Base-by-base conservation (phyloP, 2,113 vertebrate genomes). In the Coturnix japonica region DNA sequence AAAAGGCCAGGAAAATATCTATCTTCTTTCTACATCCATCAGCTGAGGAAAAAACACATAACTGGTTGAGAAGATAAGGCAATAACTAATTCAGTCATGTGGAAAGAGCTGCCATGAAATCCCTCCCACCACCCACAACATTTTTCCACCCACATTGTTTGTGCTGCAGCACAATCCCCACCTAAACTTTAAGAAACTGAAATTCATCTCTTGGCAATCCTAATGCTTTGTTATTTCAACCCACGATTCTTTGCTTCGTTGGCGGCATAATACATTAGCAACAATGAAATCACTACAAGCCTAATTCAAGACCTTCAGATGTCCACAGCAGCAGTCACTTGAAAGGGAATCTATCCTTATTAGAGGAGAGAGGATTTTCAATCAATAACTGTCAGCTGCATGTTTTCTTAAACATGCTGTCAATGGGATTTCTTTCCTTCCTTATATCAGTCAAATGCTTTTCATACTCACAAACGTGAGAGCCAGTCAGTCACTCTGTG, bases 111-210 rank as follows among this genome's bases (percentile, higher is more conserved):
- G 89, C 94, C 79, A 87, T 85, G 87, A 92, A 95, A 96, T 93
- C 92, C 94, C 94, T 95, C 95, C 94, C 91, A 95, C 92, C 95
- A 94, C 96, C 92, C 94, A 96, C 94, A 85, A 94, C 79, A 95
- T 94, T 94, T 91, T 95, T 92, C 79, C 91, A 89, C 95, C 95
- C 94, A 96, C 96, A 75, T 85, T 96, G 94, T 96, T 96, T 96
- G 91, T 93, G 87, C 96, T 96, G 85, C 89, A 67, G 75, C 73
- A 94, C 81, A 95, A 93, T 91, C 92, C 57, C 95, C 91, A 90
- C 81, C 89, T 94, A 96, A 96, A 96, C 87, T 96, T 93, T 74
- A 75, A 92, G 89, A 91, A 96, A 96, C 81, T 89, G 94, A 96
- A 96, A 96, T 94, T 87, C 69, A 92, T 93, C 87, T 92, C 79